phyloP scores from a whole-genome alignment of 2,888 invertebrate species.

The Macrosiphum euphorbiae region DNA sequence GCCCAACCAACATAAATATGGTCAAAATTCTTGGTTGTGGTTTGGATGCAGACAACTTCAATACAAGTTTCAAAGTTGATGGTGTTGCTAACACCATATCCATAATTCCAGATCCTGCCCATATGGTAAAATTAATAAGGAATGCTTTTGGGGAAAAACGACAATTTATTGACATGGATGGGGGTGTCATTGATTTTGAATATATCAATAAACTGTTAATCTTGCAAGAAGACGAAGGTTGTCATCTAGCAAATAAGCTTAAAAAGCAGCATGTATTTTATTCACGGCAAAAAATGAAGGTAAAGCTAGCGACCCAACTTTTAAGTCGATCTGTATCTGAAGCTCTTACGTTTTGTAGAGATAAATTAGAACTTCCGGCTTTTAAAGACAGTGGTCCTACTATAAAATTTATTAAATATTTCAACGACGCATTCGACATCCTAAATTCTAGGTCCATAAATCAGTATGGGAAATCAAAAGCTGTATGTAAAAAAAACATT shows the following conservation, averaged over 20 bases:
- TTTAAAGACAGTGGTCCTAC: not conserved
- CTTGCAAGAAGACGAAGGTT: not conserved
- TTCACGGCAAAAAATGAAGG: not conserved
- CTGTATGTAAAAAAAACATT: not conserved
- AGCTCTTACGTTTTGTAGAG: not conserved
- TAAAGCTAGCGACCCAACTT: not conserved
- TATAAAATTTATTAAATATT: not conserved
- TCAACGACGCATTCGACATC: not conserved
- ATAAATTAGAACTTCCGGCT: not conserved
- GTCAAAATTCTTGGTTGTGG: not conserved
- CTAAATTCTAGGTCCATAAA: not conserved
- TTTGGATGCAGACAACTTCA: not conserved
- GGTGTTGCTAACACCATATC: not conserved
- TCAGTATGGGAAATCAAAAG: not conserved
- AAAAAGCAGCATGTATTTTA: conserved; percentile 1
- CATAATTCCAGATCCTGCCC: not conserved
- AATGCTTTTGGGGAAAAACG: not conserved
- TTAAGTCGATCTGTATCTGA: not conserved
- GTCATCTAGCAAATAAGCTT: not conserved
- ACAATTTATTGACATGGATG: too few species aligned
- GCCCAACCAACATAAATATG: conserved; percentile 3
- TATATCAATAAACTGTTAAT: not conserved
- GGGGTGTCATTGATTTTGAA: too few species aligned
- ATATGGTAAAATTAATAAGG: not conserved
- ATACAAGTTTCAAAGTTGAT: not conserved